Evolutionary conservation across 35 echinoderm and acorn worm genomes (phyloP), one percentile per base, ranked within the genome.

Genomic region (Nesometra sesokonis): DNA sequence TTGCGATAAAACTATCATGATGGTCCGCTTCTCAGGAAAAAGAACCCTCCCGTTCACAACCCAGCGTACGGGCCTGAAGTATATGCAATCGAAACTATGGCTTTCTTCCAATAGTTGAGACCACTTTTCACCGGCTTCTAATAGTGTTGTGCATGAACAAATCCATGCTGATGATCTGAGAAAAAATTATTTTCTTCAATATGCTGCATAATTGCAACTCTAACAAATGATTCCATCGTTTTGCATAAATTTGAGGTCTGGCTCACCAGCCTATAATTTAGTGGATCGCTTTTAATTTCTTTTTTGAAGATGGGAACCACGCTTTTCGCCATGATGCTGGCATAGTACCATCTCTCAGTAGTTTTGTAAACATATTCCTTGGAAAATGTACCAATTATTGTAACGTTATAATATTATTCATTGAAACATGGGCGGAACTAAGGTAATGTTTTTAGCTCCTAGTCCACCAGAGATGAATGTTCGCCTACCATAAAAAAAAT

Each of bases 61-160:
- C n/a, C n/a, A n/a, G n/a, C n/a, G n/a, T n/a, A n/a, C n/a, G n/a
- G n/a, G n/a, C n/a, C n/a, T n/a, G 19, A 91, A 37, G 39, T 46
- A 91, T 29, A 86, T 30, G 29, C 37, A 33, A 32, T 86, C 89
- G 32, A 81, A 77, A 78, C 17, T n/a, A 29, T 35, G 11, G 32
- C 77, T 46, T 31, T 91, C 33, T n/a, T 84, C 84, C 80, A 46
- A 33, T 21, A 52, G 29, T 40, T 0, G 5, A 3, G 89, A 80
- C 23, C 85, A 32, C 27, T 85, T 30, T 11, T 91, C 84, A n/a
- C 15, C 86, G 35, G 30, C 27, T 36, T 86, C 19, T 21, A 23
- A 91, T 4, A 4, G 27, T 27, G 77, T 30, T 5, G 4, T 78
- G 27, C 77, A 78, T 27, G 77, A 78, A 30, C 32, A 78, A 78